phyloP scores from a whole-genome alignment of 2,797 vertebrate genomes.

The Sebastolobus alascanus region DNA sequence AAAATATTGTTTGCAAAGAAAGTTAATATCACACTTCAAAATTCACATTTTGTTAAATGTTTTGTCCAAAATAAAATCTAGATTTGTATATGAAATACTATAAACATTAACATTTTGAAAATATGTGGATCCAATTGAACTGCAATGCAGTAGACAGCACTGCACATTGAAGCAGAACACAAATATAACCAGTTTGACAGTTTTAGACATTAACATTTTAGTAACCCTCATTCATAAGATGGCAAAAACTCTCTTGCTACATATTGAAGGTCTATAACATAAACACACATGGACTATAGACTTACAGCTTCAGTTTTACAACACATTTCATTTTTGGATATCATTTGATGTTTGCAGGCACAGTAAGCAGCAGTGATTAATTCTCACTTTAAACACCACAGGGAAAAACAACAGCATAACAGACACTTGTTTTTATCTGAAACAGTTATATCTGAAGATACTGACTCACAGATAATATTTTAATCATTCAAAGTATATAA shows the following conservation, averaged over 20 bases:
- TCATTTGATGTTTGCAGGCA: conserved; percentile 57
- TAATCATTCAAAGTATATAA: conserved; percentile 4
- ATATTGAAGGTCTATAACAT: not conserved
- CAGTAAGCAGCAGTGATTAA: conserved; percentile 34
- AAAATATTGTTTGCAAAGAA: not conserved
- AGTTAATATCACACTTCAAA: conserved; percentile 30
- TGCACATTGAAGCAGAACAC: conserved; percentile 7
- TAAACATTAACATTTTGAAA: conserved; percentile 17
- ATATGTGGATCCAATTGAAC: not conserved
- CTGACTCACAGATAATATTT: not conserved
- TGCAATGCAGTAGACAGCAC: not conserved
- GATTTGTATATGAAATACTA: conserved; percentile 11
- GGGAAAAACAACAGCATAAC: not conserved
- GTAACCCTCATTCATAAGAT: not conserved
- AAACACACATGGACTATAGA: not conserved
- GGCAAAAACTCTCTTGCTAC: not conserved
- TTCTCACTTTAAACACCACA: conserved; percentile 2
- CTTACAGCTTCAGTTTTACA: conserved; percentile 2
- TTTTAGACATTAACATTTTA: conserved; percentile 1
- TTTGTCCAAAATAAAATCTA: conserved; percentile 21
- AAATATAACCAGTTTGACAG: not conserved
- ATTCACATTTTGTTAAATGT: conserved; percentile 27
- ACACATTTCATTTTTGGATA: conserved; percentile 27
- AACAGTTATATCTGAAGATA: conserved; percentile 2
- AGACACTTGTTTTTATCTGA: conserved; percentile 1